Evolutionary conservation across 2,888 invertebrate genomes (phyloP).

Genomic region (Hydrotaea diabolus): DNA sequence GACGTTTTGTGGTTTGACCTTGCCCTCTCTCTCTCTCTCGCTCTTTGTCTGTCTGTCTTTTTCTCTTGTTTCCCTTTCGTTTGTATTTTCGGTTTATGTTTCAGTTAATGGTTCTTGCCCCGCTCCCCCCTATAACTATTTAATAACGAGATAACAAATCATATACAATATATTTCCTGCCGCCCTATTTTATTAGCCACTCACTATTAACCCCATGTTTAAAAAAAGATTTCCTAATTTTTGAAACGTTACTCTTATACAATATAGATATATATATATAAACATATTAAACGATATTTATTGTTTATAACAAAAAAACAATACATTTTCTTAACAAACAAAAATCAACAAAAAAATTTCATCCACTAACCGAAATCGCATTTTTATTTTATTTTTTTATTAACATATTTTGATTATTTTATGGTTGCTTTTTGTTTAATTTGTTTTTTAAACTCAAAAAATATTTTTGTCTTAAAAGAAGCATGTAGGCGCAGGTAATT

Average conservation of each 20-base stretch:
- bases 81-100: slow-evolving; percentile 47
- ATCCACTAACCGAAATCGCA: slow-evolving; percentile 29
- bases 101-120: slow-evolving; percentile 46
- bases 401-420: slow-evolving; percentile 58
- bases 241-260: no score
- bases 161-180: slow-evolving; percentile 11
- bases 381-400: slow-evolving; percentile 46
- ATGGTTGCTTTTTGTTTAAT: slow-evolving; percentile 21
- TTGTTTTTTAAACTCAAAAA: background rate
- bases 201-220: background rate
- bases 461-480: background rate
- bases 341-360: slow-evolving; percentile 35
- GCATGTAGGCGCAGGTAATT: slow-evolving; percentile 13
- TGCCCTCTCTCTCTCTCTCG: slow-evolving; percentile 6
- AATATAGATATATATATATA: slow-evolving; percentile 15
- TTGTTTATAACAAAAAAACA: slow-evolving; percentile 43
- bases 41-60: slow-evolving; percentile 11
- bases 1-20: slow-evolving; percentile 42
- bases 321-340: slow-evolving; percentile 45
- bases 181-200: slow-evolving; percentile 7
- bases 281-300: slow-evolving; percentile 43
- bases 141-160: slow-evolving; percentile 30
- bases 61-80: background rate
- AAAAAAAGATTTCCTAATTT: background rate
- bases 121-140: background rate